These are phyloP conservation scores for Gymnocypris eckloni DNA, from an alignment of 2,797 vertebrate genomes.

Conservation along the genomic window DNA sequence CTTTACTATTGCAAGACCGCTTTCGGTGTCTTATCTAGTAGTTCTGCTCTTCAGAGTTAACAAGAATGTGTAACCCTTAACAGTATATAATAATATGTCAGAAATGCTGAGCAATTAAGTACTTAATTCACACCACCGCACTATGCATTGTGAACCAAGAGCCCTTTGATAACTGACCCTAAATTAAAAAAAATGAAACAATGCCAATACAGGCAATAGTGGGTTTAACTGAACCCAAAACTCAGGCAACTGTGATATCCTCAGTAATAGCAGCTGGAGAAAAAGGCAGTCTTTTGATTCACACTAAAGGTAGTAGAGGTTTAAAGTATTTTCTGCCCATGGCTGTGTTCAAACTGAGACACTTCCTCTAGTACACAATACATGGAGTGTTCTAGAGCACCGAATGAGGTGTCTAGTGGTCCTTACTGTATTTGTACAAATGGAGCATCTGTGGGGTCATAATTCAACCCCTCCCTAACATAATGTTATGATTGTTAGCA, in stretches of 20 bases:
- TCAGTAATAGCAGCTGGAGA: neutral
- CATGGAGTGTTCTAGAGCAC: neutral
- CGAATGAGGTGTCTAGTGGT: neutral
- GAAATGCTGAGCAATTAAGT: neutral
- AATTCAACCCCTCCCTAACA: neutral
- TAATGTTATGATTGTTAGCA: neutral
- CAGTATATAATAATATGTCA: neutral
- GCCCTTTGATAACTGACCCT: neutral
- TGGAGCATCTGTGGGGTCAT: neutral
- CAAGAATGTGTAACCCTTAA: neutral
- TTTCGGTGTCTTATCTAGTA: conserved; percentile 13
- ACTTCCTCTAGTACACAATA: neutral
- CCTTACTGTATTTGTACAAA: neutral
- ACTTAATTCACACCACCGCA: conserved; percentile 13
- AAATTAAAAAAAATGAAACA: no score
- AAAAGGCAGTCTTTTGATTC: conserved; percentile 19
- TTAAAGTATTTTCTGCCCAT: conserved; percentile 1
- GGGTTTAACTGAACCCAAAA: neutral
- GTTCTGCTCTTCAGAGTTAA: neutral
- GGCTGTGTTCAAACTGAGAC: neutral
- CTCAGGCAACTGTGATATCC: conserved; percentile 9
- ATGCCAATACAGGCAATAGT: neutral
- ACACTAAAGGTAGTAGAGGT: neutral
- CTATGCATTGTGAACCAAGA: conserved; percentile 16
- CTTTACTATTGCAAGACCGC: neutral